These are phyloP conservation scores for Drosophila repletoides DNA, from an alignment of 1,140 invertebrate genomes.

Conservation along the genomic window DNA sequence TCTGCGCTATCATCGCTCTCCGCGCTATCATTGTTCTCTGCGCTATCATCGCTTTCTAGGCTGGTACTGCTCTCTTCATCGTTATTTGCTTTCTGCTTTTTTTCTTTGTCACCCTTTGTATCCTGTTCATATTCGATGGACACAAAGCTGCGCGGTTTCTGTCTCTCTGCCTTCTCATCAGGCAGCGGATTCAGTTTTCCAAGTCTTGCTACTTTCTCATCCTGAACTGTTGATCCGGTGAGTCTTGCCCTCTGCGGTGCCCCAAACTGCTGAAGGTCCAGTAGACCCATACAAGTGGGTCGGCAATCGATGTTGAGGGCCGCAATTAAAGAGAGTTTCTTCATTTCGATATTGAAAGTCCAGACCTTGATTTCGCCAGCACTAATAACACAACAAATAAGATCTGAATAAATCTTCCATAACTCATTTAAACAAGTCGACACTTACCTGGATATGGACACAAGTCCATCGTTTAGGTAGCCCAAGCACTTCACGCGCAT, in stretches of 20 bases:
- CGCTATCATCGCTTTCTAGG: conserved; percentile 6
- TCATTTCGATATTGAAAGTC: conserved; percentile 83
- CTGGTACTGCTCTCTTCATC: neutral
- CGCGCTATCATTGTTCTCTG: neutral
- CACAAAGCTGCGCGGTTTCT: conserved; percentile 40
- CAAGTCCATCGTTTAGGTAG: conserved; percentile 81
- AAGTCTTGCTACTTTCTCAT: no score
- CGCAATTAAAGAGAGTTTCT: conserved; percentile 83
- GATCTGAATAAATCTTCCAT: neutral
- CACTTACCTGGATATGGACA: conserved; percentile 59
- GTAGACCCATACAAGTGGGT: conserved; percentile 84
- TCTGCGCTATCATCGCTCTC: neutral
- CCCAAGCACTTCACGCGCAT: conserved; percentile 87
- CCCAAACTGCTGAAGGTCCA: conserved; percentile 60
- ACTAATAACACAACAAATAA: conserved; percentile 83
- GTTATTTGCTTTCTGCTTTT: neutral
- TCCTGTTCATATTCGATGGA: conserved; percentile 55
- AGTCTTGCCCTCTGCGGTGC: neutral
- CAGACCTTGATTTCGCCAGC: conserved; percentile 91
- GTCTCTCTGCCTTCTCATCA: neutral
- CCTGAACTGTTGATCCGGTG: neutral
- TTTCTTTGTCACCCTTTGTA: neutral
- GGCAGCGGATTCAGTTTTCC: no score
- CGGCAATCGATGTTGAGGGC: conserved; percentile 84
- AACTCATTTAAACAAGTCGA: neutral